Percentiles rank a stretch among this genome's conserved stretches.
phyloP scores from a whole-genome alignment of 2,113 vertebrate species.

The Syngnathus typhle region DNA sequence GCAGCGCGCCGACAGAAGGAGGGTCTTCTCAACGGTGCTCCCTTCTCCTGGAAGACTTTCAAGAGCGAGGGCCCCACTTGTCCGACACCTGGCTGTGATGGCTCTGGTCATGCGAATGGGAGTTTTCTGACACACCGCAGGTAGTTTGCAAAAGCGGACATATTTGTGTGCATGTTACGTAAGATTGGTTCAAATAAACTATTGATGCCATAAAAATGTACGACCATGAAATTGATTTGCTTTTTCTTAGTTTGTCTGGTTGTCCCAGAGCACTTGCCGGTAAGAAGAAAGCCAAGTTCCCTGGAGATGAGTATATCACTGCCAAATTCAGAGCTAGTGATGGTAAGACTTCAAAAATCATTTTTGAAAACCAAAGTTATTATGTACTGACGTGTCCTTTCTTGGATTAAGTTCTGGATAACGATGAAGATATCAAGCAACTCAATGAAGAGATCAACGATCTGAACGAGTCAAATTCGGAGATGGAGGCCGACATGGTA shows the following conservation, averaged over 20 bases:
- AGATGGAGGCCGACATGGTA: constrained; percentile 94
- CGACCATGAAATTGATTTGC: background rate
- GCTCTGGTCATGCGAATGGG: constrained; percentile 92
- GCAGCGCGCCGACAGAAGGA: constrained; percentile 94
- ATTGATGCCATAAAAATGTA: background rate
- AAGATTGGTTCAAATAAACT: background rate
- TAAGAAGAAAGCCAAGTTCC: constrained; percentile 92
- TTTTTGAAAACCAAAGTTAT: background rate
- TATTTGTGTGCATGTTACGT: no score
- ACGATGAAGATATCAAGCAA: constrained; percentile 96
- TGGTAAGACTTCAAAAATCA: constrained; percentile 63
- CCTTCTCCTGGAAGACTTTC: constrained; percentile 93
- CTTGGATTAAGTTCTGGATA: constrained; percentile 81
- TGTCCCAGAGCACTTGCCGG: constrained; percentile 93
- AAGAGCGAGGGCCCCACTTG: constrained; percentile 91
- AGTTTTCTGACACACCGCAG: constrained; percentile 97
- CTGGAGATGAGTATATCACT: constrained; percentile 92
- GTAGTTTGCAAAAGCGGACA: constrained; percentile 50
- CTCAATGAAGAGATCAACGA: constrained; percentile 96
- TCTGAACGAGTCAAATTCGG: constrained; percentile 89
- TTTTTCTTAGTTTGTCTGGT: constrained; percentile 82
- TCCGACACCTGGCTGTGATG: constrained; percentile 90
- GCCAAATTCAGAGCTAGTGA: constrained; percentile 97
- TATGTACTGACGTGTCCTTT: constrained; percentile 3
- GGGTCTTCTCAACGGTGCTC: constrained; percentile 84